A percentile compares a stretch with the other conserved stretches of the same genome.
phyloP scores from a whole-genome alignment of 35 echinoderm and acorn worm genomes.

The Acanthaster planci region DNA sequence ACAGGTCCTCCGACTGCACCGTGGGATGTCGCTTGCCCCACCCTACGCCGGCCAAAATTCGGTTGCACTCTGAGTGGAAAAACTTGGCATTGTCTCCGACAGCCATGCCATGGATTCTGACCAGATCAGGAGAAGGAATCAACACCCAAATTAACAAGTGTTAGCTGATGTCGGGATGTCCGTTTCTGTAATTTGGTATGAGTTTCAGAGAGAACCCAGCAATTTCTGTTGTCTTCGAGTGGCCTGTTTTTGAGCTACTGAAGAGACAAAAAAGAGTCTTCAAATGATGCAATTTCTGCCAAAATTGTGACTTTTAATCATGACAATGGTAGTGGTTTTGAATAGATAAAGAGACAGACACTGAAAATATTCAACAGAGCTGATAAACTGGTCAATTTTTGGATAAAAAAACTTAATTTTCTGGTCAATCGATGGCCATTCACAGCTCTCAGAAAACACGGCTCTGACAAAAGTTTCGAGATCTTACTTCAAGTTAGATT shows the following conservation, averaged over 20 bases:
- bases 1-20: constrained; percentile 58
- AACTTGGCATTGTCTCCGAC: constrained; percentile 63
- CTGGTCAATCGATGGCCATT: neutral
- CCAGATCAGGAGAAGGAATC: neutral
- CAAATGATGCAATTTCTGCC: too few relatives aligned
- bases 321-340: too few relatives aligned
- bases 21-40: neutral
- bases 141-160: too few relatives aligned
- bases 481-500: constrained; percentile 40
- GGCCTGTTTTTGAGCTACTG: too few relatives aligned
- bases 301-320: too few relatives aligned
- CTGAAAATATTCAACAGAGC: too few relatives aligned
- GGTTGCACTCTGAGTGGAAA: constrained; percentile 58
- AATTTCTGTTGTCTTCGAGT: too few relatives aligned
- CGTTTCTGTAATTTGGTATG: neutral
- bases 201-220: neutral
- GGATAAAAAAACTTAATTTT: neutral
- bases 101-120: constrained; percentile 72
- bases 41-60: constrained; percentile 35
- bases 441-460: neutral
- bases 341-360: too few relatives aligned
- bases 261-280: too few relatives aligned
- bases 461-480: neutral
- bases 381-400: neutral
- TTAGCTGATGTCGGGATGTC: too few relatives aligned